phyloP scores from a whole-genome alignment of 2,797 vertebrate genomes.

The Anableps anableps region DNA sequence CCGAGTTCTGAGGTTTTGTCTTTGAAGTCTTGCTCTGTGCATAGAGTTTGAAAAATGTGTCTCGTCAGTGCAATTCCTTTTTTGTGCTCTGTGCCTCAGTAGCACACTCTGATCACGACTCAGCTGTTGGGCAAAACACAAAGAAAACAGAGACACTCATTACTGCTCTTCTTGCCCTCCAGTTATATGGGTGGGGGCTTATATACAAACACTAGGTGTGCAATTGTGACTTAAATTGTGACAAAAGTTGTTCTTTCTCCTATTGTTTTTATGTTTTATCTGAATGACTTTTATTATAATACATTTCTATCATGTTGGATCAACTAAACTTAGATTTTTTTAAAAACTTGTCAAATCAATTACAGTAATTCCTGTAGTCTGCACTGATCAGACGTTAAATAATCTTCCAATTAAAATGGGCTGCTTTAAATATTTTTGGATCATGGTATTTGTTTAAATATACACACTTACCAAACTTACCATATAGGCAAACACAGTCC shows the following conservation, averaged over 20 bases:
- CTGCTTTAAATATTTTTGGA: not conserved
- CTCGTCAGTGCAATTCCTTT: slow-evolving; percentile 47
- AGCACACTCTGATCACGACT: slow-evolving; percentile 62
- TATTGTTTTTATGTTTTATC: not conserved
- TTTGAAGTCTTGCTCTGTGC: slow-evolving; percentile 68
- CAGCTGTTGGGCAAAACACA: slow-evolving; percentile 71
- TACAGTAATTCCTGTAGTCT: slow-evolving; percentile 9
- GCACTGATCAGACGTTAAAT: not conserved
- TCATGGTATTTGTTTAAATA: not conserved
- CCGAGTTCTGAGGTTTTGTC: slow-evolving; percentile 41
- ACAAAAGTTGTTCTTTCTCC: not conserved
- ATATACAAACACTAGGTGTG: not conserved
- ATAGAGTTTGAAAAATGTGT: slow-evolving; percentile 47
- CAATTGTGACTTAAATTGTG: not conserved
- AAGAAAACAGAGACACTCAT: slow-evolving; percentile 70
- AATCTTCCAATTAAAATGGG: not conserved
- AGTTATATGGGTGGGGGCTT: slow-evolving; percentile 22
- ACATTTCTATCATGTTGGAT: not conserved
- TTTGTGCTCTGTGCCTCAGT: slow-evolving; percentile 38
- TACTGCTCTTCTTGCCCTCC: slow-evolving; percentile 61
- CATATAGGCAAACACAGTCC: not conserved
- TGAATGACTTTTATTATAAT: slow-evolving; percentile 1
- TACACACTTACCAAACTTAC: not conserved
- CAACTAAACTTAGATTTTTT: not conserved
- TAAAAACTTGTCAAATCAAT: not conserved